Base-by-base conservation (phyloP, 2,113 vertebrate genomes). In the Hypomesus transpacificus region DNA sequence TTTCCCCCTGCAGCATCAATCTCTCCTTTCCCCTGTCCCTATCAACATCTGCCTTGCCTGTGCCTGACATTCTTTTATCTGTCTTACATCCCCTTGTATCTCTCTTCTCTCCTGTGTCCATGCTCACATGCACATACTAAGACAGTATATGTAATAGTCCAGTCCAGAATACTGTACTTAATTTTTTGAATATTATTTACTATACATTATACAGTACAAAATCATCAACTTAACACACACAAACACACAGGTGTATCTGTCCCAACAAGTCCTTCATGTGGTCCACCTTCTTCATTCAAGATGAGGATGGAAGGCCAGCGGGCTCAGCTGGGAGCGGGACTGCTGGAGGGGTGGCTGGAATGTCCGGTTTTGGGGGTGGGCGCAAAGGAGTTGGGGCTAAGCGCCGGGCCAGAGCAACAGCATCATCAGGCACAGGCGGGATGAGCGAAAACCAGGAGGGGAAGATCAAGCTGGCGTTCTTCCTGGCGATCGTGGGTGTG, bases 391-490 rank as follows among this genome's bases (percentile, higher is more conserved):
- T 17, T 3, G 61, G 61, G 68, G 73, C 66, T 63, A 91, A 90
- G 71, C 86, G 89, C 0, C 34, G 78, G 60, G 84, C 84, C 70
- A 69, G 81, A 62, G 14, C 54, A 4, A 75, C 82, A 0, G 60
- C 74, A 9, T 86, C 89, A 0, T 81, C 81, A 67, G 75, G 67
- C 22, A n/a, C 28, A 39, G 28, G 62, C 22, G 26, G 39, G 63
- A 77, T 94, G 82, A 91, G 87, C 0, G 92, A 94, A 0, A 92
- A 88, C 76, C 93, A 85, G 53, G 93, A 94, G 69, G 93, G 94
- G 34, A 94, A 93, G 88, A 90, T 94, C 76, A 95, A 95, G 87
- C 78, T 95, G 85, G 90, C 84, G 0, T 93, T 95, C 78, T 91
- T 96, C 6, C 89, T 95, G 74, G 89, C 91, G 56, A 78, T 91